Conservation (phyloP, 2,888 invertebrate genomes). For the Arrhopalites spinosus region DNA sequence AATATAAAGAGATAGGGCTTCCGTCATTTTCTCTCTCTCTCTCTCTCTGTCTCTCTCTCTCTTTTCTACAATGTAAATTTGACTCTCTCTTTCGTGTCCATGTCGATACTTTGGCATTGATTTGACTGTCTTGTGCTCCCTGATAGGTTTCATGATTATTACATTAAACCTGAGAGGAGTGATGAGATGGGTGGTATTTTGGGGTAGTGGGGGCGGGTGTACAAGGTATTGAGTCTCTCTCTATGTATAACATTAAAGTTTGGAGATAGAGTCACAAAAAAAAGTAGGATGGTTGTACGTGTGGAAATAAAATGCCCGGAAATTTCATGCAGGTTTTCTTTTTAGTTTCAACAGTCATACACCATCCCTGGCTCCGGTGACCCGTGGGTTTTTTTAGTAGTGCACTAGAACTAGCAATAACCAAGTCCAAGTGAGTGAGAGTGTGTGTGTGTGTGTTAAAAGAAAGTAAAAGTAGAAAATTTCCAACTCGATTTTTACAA, state of each 20-base stretch:
- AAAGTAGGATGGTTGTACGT: constrained; percentile 16
- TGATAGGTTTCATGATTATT: constrained; percentile 24
- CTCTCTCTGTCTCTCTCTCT: neutral
- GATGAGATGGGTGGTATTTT: constrained; percentile 30
- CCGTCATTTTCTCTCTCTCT: neutral
- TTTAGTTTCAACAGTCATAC: neutral
- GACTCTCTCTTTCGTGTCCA: no score
- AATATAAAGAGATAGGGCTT: neutral
- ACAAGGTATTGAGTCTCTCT: no score
- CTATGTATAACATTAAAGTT: no score
- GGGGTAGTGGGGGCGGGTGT: no score
- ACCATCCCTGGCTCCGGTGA: constrained; percentile 9
- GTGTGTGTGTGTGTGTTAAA: neutral
- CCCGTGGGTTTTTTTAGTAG: neutral
- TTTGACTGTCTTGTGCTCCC: constrained; percentile 8
- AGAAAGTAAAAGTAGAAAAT: no score
- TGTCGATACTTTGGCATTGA: constrained; percentile 25
- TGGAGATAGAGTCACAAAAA: neutral
- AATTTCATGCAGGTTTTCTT: constrained; percentile 24
- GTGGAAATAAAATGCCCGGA: constrained; percentile 31
- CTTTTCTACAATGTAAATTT: constrained; percentile 23
- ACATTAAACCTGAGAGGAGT: neutral
- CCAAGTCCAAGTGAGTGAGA: neutral
- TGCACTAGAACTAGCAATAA: neutral
- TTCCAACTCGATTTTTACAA: no score